A percentile compares a stretch with the other conserved stretches of the same genome.
Evolutionary conservation across 2,797 vertebrate species (phyloP).

Genomic region (Manis javanica): DNA sequence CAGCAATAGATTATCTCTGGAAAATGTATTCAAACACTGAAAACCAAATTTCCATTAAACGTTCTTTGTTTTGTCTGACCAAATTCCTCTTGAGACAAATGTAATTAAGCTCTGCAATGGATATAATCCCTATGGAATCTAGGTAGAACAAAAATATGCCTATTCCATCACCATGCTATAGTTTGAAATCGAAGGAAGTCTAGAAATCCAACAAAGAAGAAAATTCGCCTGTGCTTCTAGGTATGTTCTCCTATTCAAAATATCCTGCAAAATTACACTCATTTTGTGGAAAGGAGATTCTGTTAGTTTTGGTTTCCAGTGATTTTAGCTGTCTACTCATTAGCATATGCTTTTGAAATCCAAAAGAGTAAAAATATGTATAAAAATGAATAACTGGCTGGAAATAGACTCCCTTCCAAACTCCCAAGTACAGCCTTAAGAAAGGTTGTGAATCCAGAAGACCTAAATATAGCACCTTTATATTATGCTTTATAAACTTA

Average conservation of each 20-base stretch:
- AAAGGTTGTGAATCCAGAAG: not conserved
- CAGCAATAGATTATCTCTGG: not conserved
- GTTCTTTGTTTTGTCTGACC: not conserved
- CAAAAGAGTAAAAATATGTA: not conserved
- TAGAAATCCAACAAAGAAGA: not conserved
- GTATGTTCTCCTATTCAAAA: not conserved
- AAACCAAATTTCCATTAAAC: not conserved
- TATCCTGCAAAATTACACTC: not conserved
- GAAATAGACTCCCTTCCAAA: not conserved
- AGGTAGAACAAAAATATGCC: not conserved
- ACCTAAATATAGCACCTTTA: not conserved
- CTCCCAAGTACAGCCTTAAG: not conserved
- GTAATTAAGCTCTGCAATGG: not conserved
- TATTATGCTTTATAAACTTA: not conserved
- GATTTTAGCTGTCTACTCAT: not conserved
- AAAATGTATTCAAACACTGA: not conserved
- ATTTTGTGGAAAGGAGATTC: not conserved
- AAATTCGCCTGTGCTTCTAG: not conserved
- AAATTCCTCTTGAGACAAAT: constrained; percentile 50
- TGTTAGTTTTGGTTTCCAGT: not conserved
- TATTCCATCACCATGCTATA: not conserved
- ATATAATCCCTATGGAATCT: constrained; percentile 32
- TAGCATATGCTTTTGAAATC: not conserved
- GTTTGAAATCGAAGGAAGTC: not conserved
- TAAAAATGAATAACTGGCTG: not conserved